Evolutionary conservation across 2,113 vertebrate species (phyloP).

Genomic region (Trematomus loennbergii): DNA sequence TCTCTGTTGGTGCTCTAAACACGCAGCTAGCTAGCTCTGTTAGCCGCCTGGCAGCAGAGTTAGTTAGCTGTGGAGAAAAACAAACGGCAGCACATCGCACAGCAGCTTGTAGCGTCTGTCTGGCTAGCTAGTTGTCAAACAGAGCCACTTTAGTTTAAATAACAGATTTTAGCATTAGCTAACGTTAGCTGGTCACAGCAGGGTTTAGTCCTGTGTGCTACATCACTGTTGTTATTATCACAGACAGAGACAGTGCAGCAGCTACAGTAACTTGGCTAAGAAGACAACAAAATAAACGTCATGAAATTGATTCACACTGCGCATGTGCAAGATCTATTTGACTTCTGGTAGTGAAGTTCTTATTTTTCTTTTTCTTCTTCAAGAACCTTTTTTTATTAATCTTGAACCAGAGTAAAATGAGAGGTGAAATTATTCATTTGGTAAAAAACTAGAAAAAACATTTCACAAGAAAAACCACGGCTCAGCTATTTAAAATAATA

Average conservation of each 20-base stretch:
- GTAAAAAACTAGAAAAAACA: too few species aligned
- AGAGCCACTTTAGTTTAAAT: neutral
- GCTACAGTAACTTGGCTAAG: slow-evolving; percentile 33
- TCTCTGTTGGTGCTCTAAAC: too few species aligned
- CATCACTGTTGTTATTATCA: slow-evolving; percentile 54
- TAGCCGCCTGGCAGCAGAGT: slow-evolving; percentile 5
- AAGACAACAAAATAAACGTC: slow-evolving; percentile 58
- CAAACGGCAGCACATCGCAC: slow-evolving; percentile 49
- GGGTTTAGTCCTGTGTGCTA: slow-evolving; percentile 49
- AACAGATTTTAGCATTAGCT: neutral
- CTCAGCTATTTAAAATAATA: too few species aligned
- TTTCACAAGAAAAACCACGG: too few species aligned
- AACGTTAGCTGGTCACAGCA: neutral
- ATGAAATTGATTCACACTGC: slow-evolving; percentile 6
- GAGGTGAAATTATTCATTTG: too few species aligned
- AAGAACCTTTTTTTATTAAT: too few species aligned
- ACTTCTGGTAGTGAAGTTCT: slow-evolving; percentile 60
- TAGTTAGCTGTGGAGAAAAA: neutral
- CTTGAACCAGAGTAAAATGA: too few species aligned
- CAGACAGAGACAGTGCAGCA: neutral
- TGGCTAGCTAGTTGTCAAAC: too few species aligned
- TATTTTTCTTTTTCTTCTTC: neutral
- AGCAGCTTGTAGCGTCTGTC: slow-evolving; percentile 37
- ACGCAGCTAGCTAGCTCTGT: neutral
- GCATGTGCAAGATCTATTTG: slow-evolving; percentile 32